These are phyloP conservation scores for Cinara cedri DNA, from an alignment of 2,888 invertebrate species.

Conservation along the genomic window DNA sequence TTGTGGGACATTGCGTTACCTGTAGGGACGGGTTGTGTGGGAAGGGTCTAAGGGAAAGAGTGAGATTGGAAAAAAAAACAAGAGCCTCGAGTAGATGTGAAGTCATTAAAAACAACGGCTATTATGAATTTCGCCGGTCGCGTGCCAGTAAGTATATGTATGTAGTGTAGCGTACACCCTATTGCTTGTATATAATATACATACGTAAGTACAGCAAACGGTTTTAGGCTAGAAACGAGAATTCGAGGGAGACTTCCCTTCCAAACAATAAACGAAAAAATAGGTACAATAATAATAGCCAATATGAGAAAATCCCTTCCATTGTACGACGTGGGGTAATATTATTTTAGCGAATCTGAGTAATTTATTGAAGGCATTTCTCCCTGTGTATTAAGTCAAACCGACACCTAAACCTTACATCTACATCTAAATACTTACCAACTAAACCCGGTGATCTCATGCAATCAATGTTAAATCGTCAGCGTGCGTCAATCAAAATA, in stretches of 20 bases:
- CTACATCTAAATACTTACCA: constrained; percentile 17
- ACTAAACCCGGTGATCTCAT: no score
- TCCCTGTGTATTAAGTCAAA: constrained; percentile 27
- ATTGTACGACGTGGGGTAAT: constrained; percentile 33
- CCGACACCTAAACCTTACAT: constrained; percentile 49
- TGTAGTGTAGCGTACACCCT: constrained; percentile 25
- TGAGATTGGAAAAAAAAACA: constrained; percentile 45
- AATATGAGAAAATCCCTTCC: constrained; percentile 41
- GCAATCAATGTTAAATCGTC: no score
- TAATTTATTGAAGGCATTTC: constrained; percentile 50
- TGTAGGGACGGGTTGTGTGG: not conserved
- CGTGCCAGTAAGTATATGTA: constrained; percentile 49
- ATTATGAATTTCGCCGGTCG: constrained; percentile 53
- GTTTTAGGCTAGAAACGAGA: not conserved
- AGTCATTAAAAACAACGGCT: constrained; percentile 54
- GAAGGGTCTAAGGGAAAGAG: not conserved
- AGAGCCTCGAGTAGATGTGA: constrained; percentile 38
- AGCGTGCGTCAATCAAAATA: no score
- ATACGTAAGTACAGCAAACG: not conserved
- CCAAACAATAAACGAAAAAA: constrained; percentile 28
- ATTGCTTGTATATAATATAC: not conserved
- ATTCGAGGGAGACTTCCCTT: constrained; percentile 16
- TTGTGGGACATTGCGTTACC: constrained; percentile 16
- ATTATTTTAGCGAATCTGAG: constrained; percentile 20
- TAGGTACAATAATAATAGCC: not conserved